Evolutionary conservation across 1,140 invertebrate genomes (phyloP).

Genomic region (Listronotus bonariensis): DNA sequence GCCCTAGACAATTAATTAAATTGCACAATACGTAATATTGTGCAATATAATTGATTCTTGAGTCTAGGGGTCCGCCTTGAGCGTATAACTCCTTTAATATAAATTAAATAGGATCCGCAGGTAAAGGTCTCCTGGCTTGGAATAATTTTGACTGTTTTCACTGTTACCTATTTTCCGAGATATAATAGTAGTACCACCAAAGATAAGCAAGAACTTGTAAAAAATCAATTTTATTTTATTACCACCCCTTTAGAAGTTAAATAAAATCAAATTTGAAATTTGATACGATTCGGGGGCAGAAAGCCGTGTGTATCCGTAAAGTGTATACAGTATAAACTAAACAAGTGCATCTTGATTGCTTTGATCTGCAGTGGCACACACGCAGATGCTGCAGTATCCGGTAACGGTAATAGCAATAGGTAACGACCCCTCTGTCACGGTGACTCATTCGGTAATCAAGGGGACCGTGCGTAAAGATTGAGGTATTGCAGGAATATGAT

Average conservation of each 20-base stretch:
- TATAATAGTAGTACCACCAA: too few relatives aligned
- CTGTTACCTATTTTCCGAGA: too few relatives aligned
- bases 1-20: too few relatives aligned
- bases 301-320: slow-evolving; percentile 25
- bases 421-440: slow-evolving; percentile 47
- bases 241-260: slow-evolving; percentile 1
- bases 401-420: slow-evolving; percentile 55
- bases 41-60: too few relatives aligned
- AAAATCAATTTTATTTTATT: too few relatives aligned
- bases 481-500: slow-evolving; percentile 28
- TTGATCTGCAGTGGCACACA: slow-evolving; percentile 47
- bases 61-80: too few relatives aligned
- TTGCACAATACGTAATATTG: too few relatives aligned
- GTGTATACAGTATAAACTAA: slow-evolving; percentile 47
- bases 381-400: slow-evolving; percentile 55
- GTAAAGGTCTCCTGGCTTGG: too few relatives aligned
- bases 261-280: slow-evolving; percentile 32
- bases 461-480: slow-evolving; percentile 37
- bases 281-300: slow-evolving; percentile 19
- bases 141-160: too few relatives aligned
- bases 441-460: slow-evolving; percentile 55
- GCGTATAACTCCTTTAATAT: too few relatives aligned
- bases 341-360: slow-evolving; percentile 57
- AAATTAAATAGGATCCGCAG: too few relatives aligned
- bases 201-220: too few relatives aligned